Conservation (phyloP, 2,797 vertebrate species). For the Chanos chanos region DNA sequence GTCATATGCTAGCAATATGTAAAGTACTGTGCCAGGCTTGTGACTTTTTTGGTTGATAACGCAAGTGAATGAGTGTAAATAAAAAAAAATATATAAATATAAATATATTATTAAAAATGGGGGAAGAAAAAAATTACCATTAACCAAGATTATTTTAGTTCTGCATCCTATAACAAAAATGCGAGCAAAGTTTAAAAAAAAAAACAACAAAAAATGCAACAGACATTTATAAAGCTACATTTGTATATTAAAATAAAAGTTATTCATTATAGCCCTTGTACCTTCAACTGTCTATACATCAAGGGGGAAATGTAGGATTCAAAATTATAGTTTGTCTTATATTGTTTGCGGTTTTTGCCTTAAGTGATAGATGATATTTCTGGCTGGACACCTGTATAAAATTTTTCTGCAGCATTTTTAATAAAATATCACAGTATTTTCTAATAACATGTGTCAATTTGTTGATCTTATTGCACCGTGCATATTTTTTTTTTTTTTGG, state of each 20-base stretch:
- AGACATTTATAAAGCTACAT: slow-evolving; percentile 65
- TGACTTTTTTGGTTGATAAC: slow-evolving; percentile 84
- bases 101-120: slow-evolving; percentile 54
- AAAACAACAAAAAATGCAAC: slow-evolving; percentile 39
- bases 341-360: slow-evolving; percentile 91
- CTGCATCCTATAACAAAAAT: slow-evolving; percentile 68
- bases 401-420: slow-evolving; percentile 97
- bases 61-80: slow-evolving; percentile 89
- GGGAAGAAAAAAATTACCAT: slow-evolving; percentile 60
- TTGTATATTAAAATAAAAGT: slow-evolving; percentile 74
- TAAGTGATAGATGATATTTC: slow-evolving; percentile 94
- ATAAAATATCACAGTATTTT: slow-evolving; percentile 99
- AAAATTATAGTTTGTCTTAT: slow-evolving; percentile 76
- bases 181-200: slow-evolving; percentile 43
- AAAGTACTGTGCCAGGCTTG: slow-evolving; percentile 85
- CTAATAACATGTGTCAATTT: slow-evolving; percentile 78
- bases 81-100: slow-evolving; percentile 71
- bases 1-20: slow-evolving; percentile 95
- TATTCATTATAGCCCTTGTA: slow-evolving; percentile 80
- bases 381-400: slow-evolving; percentile 97
- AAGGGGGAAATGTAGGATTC: slow-evolving; percentile 75
- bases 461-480: background rate
- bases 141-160: slow-evolving; percentile 65
- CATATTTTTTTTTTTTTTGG: too few relatives aligned
- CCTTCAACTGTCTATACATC: slow-evolving; percentile 74